Conservation (phyloP, 2,113 vertebrate species). For the Turnix velox region DNA sequence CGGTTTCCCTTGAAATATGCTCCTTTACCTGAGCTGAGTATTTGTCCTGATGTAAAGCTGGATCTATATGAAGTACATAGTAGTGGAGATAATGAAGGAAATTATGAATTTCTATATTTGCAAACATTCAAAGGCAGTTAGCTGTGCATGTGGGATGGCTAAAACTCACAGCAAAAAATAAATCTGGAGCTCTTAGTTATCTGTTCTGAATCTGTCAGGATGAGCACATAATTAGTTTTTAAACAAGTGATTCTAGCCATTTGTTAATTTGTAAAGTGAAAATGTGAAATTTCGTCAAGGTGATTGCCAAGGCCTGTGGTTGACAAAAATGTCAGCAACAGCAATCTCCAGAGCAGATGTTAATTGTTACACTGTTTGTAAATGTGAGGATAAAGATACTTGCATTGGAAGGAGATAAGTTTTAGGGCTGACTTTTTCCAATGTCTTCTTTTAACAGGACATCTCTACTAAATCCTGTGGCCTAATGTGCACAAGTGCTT, state of each 20-base stretch:
- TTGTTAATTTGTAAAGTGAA: neutral
- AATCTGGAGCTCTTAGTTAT: neutral
- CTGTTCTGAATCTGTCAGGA: neutral
- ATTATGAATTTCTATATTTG: neutral
- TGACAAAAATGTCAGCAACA: neutral
- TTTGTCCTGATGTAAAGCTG: neutral
- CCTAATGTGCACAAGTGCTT: neutral
- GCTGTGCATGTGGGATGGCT: neutral
- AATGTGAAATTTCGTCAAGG: neutral
- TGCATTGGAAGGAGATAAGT: neutral
- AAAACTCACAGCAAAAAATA: neutral
- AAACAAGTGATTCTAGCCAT: neutral
- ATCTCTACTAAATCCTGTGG: neutral
- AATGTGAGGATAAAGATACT: neutral
- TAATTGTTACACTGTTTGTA: neutral
- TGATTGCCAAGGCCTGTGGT: neutral
- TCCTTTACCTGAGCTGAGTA: neutral
- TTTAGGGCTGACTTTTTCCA: neutral
- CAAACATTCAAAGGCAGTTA: neutral
- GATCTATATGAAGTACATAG: neutral
- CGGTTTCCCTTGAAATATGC: neutral
- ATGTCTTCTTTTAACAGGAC: neutral
- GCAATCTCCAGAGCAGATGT: neutral
- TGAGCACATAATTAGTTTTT: neutral
- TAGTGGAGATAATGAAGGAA: neutral